Percentiles rank a stretch among this genome's conserved stretches.
Conservation (phyloP, 2,888 invertebrate species). For the Bhutanitis thaidina region DNA sequence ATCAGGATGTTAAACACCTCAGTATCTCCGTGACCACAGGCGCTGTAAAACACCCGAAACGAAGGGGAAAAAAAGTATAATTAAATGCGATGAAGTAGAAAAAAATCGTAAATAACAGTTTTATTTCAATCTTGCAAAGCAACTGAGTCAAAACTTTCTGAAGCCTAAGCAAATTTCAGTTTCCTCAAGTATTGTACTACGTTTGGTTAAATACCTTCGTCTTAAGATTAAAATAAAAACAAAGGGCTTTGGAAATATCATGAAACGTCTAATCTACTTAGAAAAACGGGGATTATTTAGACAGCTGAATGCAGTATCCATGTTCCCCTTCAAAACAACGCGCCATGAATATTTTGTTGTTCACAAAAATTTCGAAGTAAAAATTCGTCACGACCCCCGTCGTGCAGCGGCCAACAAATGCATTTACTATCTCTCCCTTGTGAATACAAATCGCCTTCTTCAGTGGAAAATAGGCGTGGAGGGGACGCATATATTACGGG, state of each 20-base stretch:
- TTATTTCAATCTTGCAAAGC: too few species aligned
- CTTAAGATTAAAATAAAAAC: neutral
- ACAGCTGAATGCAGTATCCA: slow-evolving; percentile 22
- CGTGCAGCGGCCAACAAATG: slow-evolving; percentile 36
- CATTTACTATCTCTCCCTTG: slow-evolving; percentile 32
- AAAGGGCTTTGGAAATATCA: neutral
- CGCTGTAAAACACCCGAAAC: too few species aligned
- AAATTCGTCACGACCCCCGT: slow-evolving; percentile 31
- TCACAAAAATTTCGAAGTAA: slow-evolving; percentile 26
- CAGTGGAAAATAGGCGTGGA: slow-evolving; percentile 30
- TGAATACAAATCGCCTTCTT: slow-evolving; percentile 46
- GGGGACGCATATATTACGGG: slow-evolving; percentile 36
- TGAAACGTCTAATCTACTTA: slow-evolving; percentile 8
- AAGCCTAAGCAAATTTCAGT: too few species aligned
- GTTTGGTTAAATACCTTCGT: too few species aligned
- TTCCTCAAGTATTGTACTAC: too few species aligned
- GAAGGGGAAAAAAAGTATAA: too few species aligned
- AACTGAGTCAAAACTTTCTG: too few species aligned
- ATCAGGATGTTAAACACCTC: too few species aligned
- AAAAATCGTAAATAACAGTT: too few species aligned
- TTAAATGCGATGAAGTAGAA: too few species aligned
- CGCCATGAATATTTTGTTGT: slow-evolving; percentile 31
- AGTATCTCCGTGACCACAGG: too few species aligned
- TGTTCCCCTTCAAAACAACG: slow-evolving; percentile 28
- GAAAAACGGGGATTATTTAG: slow-evolving; percentile 22